phyloP scores from a whole-genome alignment of 2,797 vertebrate species.

The Decapterus maruadsi region DNA sequence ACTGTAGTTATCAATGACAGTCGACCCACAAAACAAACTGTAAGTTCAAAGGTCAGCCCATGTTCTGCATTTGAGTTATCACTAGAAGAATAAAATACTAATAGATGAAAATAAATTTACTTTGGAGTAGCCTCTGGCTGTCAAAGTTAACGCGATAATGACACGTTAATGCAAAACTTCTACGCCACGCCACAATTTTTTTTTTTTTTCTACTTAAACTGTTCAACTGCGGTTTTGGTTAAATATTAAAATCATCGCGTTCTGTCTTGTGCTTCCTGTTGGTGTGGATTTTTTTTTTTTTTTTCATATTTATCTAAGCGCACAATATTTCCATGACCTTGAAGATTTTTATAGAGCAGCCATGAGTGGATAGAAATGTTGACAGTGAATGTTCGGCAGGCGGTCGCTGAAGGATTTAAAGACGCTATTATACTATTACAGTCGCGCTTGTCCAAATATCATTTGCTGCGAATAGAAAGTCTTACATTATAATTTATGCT shows the following conservation, averaged over 20 bases:
- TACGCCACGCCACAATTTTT: too few relatives aligned
- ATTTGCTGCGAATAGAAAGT: background rate
- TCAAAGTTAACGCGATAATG: too few relatives aligned
- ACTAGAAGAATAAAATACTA: background rate
- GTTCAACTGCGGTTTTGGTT: too few relatives aligned
- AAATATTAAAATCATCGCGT: too few relatives aligned
- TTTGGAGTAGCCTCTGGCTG: too few relatives aligned
- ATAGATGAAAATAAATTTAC: background rate
- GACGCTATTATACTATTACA: background rate
- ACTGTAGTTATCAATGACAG: background rate
- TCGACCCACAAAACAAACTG: background rate
- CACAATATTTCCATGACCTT: background rate
- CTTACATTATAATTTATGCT: background rate
- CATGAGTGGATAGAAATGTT: background rate
- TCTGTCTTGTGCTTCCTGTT: too few relatives aligned
- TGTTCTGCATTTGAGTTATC: background rate
- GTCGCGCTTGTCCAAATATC: background rate
- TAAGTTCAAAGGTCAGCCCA: background rate
- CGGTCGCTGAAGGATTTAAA: conserved; percentile 2
- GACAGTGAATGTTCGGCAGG: background rate
- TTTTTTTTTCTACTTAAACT: too few relatives aligned
- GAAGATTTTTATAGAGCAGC: background rate
- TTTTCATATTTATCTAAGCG: conserved; percentile 1
- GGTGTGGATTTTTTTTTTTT: too few relatives aligned
- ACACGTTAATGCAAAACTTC: too few relatives aligned